Base-by-base conservation (phyloP, 2,113 vertebrate species). In the Tachycineta bicolor region DNA sequence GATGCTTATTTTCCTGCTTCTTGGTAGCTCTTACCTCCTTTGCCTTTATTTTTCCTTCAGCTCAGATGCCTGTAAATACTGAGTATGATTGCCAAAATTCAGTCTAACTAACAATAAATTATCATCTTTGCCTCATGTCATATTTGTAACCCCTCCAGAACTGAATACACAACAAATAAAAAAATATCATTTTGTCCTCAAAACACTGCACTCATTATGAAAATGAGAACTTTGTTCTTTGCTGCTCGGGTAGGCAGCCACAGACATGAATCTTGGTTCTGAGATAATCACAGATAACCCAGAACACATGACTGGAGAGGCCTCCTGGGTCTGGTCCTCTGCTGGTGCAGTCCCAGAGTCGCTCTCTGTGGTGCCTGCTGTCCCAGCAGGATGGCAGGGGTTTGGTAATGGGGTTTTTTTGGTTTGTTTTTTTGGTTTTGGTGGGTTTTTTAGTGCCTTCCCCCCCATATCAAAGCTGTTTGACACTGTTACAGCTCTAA, bases 341-440 rank as follows among this genome's bases (percentile, higher is more conserved):
- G 49, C 49, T 63, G 69, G 0, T 63, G 59, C 47, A 39, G 12
- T 20, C 28, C 47, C 39, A 44, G 31, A 21, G 21, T 49, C 3
- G 1, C 19, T 52, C 41, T 71, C 44, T 41, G 25, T 1, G 21
- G 29, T 2, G 5, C 46, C 5, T 0, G 0, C 9, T 19, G 5
- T 47, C 41, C 50, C 14, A 56, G 47, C 31, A 50, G 39, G 24
- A 55, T 24, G 65, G 19, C 22, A 46, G 25, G 16, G 7, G 15
- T 60, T 43, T 56, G 6, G 21, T 50, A 26, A 10, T 53, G 14
- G 3, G 3, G 1, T 8, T 50, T 33, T 12, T 17, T 8, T 46
- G 3, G 22, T 3, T 1, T 8, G 28, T 31, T 39, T 16, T n/a
- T 37, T 37, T 37, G 37, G 37, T 10, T 37, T 37, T 37, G 37